Percentiles rank a stretch among this genome's conserved stretches.
These are phyloP conservation scores for Varroa destructor DNA, from an alignment of 1,140 invertebrate species.

Conservation along the genomic window DNA sequence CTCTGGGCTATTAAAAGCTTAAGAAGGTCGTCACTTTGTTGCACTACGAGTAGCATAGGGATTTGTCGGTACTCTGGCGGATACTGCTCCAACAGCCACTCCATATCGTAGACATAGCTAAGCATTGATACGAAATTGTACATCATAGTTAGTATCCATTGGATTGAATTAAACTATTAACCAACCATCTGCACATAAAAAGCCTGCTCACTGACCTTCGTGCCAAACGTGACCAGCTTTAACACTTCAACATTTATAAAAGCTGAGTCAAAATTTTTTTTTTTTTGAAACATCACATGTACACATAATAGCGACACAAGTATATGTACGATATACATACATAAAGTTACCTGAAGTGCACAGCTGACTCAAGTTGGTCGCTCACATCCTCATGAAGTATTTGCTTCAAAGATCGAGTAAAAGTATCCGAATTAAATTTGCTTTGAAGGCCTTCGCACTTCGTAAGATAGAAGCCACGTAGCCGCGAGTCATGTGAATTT, in stretches of 20 bases:
- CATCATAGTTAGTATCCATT: no score
- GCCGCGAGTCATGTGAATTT: neutral
- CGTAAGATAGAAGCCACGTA: neutral
- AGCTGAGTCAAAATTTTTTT: neutral
- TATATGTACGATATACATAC: no score
- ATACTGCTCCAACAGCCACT: slow-evolving; percentile 22
- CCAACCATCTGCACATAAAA: no score
- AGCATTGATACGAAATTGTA: no score
- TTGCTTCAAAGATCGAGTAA: slow-evolving; percentile 14
- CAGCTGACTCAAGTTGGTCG: slow-evolving; percentile 2
- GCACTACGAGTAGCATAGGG: slow-evolving; percentile 5
- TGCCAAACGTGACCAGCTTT: no score
- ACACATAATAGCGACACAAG: no score
- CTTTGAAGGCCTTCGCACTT: slow-evolving; percentile 19
- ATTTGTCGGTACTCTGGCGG: neutral
- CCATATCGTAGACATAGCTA: slow-evolving; percentile 20
- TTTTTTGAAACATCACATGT: neutral
- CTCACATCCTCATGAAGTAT: slow-evolving; percentile 16
- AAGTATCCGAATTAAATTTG: slow-evolving; percentile 22
- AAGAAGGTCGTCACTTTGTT: slow-evolving; percentile 18
- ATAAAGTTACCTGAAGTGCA: slow-evolving; percentile 7
- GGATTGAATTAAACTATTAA: no score
- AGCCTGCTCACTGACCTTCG: no score
- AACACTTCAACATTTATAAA: neutral
- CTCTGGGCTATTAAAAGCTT: slow-evolving; percentile 11